These are phyloP conservation scores for Drosophila niveifrons DNA, from an alignment of 2,888 invertebrate genomes.

Conservation along the genomic window DNA sequence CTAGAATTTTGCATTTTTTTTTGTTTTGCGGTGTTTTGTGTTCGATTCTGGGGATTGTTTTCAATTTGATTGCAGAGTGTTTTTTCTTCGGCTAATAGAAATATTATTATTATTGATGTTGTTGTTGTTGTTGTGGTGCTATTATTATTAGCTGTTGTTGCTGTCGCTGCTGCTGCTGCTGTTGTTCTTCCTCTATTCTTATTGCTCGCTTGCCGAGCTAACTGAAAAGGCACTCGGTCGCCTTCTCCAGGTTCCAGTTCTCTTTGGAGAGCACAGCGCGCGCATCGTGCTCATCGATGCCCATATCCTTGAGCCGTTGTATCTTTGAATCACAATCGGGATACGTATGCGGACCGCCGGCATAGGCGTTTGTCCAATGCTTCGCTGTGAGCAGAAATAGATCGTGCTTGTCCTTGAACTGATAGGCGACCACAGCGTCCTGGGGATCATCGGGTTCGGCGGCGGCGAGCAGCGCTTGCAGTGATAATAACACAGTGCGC, in stretches of 20 bases:
- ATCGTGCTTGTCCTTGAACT: constrained; percentile 95
- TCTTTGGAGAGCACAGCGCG: constrained; percentile 95
- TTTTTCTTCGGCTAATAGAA: constrained; percentile 8
- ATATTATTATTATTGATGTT: constrained; percentile 21
- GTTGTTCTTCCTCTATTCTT: constrained; percentile 7
- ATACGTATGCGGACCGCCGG: constrained; percentile 92
- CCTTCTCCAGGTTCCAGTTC: constrained; percentile 96
- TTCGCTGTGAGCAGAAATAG: constrained; percentile 96
- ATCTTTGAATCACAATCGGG: constrained; percentile 95
- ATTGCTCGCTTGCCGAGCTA: constrained; percentile 86
- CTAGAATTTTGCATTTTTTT: constrained; percentile 14
- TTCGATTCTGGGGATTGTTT: neutral
- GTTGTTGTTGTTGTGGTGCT: constrained; percentile 17
- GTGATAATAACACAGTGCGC: constrained; percentile 96
- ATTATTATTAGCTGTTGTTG: constrained; percentile 22
- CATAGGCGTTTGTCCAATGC: constrained; percentile 98
- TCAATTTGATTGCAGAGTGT: constrained; percentile 2
- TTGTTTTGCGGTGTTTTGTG: constrained; percentile 11
- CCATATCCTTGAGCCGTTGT: constrained; percentile 96
- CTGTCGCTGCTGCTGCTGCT: constrained; percentile 23
- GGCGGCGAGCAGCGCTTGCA: constrained; percentile 97
- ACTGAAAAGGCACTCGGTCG: constrained; percentile 95
- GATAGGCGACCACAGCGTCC: constrained; percentile 98
- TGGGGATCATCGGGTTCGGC: constrained; percentile 98
- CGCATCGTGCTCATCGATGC: constrained; percentile 95